These are phyloP conservation scores for Ictidomys tridecemlineatus DNA, from an alignment of 2,113 vertebrate genomes.

Conservation along the genomic window DNA sequence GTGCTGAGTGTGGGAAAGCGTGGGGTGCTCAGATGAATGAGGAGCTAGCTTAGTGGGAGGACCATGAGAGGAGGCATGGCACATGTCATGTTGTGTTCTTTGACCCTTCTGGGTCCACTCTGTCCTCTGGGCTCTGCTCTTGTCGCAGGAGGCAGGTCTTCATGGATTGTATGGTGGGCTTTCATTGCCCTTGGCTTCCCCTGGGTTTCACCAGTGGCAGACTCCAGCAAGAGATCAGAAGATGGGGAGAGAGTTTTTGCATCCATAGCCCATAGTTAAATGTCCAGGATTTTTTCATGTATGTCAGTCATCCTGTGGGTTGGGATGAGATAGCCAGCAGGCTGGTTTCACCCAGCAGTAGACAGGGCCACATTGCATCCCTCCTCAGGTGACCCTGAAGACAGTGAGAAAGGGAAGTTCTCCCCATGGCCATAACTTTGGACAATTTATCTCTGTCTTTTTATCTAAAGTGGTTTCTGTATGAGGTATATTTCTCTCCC, in stretches of 20 bases:
- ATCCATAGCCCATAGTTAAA: neutral
- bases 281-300: neutral
- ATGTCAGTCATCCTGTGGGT: neutral
- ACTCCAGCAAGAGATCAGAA: neutral
- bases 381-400: neutral
- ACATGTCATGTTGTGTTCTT: accelerated
- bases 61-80: neutral
- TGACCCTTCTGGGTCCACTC: neutral
- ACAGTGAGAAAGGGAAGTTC: neutral
- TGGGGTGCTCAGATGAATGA: neutral
- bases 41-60: neutral
- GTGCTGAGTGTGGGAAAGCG: accelerated
- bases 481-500: neutral
- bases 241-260: neutral
- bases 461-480: neutral
- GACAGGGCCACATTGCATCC: neutral
- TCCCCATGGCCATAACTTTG: neutral
- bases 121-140: neutral
- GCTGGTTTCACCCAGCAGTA: neutral
- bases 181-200: neutral
- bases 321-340: neutral
- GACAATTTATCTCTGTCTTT: neutral
- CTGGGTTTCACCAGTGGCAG: neutral
- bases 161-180: neutral
- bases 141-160: neutral